Base-by-base conservation (phyloP, 2,797 vertebrate genomes). In the Coluber constrictor region DNA sequence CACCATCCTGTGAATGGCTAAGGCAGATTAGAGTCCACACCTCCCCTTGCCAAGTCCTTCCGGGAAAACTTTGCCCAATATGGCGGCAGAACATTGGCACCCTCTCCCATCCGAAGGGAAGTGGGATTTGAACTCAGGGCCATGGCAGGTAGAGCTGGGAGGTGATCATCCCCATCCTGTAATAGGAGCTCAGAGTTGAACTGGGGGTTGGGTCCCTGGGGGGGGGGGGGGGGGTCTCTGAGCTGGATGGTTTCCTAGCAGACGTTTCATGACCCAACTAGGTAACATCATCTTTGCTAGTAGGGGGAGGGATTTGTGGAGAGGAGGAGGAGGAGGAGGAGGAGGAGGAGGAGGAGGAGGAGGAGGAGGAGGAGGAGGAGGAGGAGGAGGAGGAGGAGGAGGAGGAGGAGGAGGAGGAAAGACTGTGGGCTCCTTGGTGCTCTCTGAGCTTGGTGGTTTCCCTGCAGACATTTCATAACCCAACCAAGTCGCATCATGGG, bases 121-220 rank as follows among this genome's bases (percentile, higher is more conserved):
- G 47, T 2, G 5, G 27, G 47, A 15, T 87, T 55, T 16, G 47
- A 23, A 79, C 37, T 79, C 1, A 0, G 20, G 37, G 20, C 20
- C 9, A 47, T 0, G 0, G 18, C 74, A 79, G 20, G 1, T 43
- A 79, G 32, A 37, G 32, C 70, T 47, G 47, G 47, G 47, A 47
- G 47, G 47, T 47, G 47, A 47, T 47, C 47, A 47, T 47, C 47
- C 66, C 66, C 15, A 0, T 70, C 66, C 15, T 70, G 15, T 32
- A 32, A 32, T 3, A 32, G 29, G 4, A 70, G n/a, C n/a, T 70
- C 63, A 70, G 66, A 70, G 15, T 47, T 47, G n/a, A 32, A 70
- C 66, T 16, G 13, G n/a, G 63, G 13, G 13, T 0, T 6, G 2
- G 5, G 0, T 2, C 4, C 29, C 2, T 29, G n/a, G n/a, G n/a